A percentile compares a stretch with the other conserved stretches of the same genome.
phyloP scores from a whole-genome alignment of 1,140 invertebrate species.

The Panagrolaimus sp. region DNA sequence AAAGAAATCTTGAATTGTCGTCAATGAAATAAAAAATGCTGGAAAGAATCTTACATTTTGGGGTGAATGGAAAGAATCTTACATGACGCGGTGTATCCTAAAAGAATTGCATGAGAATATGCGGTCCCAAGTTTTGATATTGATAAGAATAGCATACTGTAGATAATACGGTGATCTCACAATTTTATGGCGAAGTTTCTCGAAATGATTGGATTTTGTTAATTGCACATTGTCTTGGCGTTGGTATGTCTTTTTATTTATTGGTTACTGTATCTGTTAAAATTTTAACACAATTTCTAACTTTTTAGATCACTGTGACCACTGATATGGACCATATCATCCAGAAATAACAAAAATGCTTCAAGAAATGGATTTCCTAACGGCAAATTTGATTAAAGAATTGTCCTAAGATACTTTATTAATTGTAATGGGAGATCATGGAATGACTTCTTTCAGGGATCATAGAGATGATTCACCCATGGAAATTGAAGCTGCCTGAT shows the following conservation, averaged over 20 bases:
- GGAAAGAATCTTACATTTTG: too few relatives aligned
- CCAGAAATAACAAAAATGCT: constrained; percentile 85
- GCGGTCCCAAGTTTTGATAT: constrained; percentile 90
- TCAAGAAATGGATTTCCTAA: constrained; percentile 76
- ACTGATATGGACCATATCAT: constrained; percentile 84
- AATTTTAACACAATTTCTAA: too few relatives aligned
- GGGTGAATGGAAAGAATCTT: too few relatives aligned
- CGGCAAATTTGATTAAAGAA: constrained; percentile 68
- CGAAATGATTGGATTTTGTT: constrained; percentile 75
- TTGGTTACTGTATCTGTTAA: too few relatives aligned
- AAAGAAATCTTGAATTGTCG: constrained; percentile 78
- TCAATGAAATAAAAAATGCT: constrained; percentile 68
- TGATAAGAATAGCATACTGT: constrained; percentile 91
- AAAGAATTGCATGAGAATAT: constrained; percentile 72
- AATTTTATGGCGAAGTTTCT: constrained; percentile 25
- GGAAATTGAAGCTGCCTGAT: constrained; percentile 80
- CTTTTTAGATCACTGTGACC: constrained; percentile 87
- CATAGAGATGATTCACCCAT: constrained; percentile 86
- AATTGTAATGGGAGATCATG: constrained; percentile 91
- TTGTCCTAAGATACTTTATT: constrained; percentile 76
- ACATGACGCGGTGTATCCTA: constrained; percentile 80
- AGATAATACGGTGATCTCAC: constrained; percentile 68
- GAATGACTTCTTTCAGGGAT: constrained; percentile 89
- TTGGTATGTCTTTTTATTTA: too few relatives aligned
- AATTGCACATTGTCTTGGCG: constrained; percentile 85